Evolutionary conservation across 2,888 invertebrate species (phyloP).

Genomic region (Molanna angustata): DNA sequence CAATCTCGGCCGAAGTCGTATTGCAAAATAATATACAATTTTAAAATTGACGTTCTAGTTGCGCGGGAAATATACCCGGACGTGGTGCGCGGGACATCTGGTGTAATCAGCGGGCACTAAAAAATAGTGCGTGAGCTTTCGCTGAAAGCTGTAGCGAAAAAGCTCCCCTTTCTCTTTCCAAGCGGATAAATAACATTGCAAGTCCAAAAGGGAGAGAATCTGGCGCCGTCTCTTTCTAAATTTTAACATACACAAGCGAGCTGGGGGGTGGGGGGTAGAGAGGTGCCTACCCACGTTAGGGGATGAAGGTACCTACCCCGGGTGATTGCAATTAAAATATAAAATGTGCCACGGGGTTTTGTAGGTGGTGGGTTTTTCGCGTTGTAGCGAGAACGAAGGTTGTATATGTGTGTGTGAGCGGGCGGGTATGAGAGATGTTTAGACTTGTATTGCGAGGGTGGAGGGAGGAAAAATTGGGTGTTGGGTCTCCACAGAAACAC

Average conservation of each 20-base stretch:
- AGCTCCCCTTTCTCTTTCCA: conserved; percentile 22
- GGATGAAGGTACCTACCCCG: conserved; percentile 6
- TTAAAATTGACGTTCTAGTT: background rate
- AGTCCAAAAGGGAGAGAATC: conserved; percentile 28
- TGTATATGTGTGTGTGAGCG: conserved; percentile 28
- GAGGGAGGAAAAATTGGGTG: conserved; percentile 6
- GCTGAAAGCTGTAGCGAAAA: conserved; percentile 34
- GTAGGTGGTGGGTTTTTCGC: conserved; percentile 26
- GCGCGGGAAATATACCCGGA: conserved; percentile 11
- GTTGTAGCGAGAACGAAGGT: too few relatives aligned
- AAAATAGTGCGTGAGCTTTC: conserved; percentile 58
- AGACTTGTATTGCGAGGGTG: conserved; percentile 26
- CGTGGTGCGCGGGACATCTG: conserved; percentile 55
- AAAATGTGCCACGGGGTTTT: conserved; percentile 30
- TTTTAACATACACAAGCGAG: conserved; percentile 27
- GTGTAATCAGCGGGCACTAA: conserved; percentile 63
- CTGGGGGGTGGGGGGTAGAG: conserved; percentile 9
- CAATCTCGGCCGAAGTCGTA: conserved; percentile 14
- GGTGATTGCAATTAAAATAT: conserved; percentile 33
- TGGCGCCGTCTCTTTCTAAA: conserved; percentile 27
- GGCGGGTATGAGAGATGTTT: conserved; percentile 30
- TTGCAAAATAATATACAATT: conserved; percentile 12
- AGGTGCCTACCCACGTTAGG: background rate
- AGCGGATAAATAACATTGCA: conserved; percentile 32
- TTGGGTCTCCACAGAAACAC: too few relatives aligned